Evolutionary conservation across 2,888 invertebrate genomes (phyloP).

Genomic region (Automeris io): DNA sequence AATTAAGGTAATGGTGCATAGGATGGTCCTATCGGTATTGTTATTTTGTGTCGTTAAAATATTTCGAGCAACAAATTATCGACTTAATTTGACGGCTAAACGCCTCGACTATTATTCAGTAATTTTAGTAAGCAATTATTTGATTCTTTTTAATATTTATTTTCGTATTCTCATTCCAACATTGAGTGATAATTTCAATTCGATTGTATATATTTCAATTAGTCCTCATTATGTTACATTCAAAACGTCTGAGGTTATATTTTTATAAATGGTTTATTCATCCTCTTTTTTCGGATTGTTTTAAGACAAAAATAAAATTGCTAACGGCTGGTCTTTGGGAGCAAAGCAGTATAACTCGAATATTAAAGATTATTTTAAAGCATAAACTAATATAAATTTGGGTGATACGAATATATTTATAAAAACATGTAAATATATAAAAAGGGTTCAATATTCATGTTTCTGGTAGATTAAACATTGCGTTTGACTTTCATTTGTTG

Average conservation of each 20-base stretch:
- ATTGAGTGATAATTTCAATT: conserved; percentile 50
- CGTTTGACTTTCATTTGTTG: no score
- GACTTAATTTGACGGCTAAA: neutral
- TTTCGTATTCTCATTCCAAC: conserved; percentile 66
- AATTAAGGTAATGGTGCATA: conserved; percentile 56
- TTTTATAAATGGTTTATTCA: conserved; percentile 60
- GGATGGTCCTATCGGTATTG: conserved; percentile 33
- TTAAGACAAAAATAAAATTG: conserved; percentile 26
- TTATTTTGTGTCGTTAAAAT: neutral
- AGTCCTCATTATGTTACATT: conserved; percentile 57
- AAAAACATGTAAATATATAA: no score
- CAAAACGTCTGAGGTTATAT: conserved; percentile 58
- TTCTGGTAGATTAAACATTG: no score
- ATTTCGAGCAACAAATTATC: neutral
- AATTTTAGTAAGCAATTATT: conserved; percentile 14
- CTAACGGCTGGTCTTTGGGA: conserved; percentile 48
- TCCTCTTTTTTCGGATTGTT: conserved; percentile 45
- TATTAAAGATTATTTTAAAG: conserved; percentile 3
- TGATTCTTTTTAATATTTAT: conserved; percentile 41
- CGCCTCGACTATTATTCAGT: neutral
- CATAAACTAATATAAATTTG: neutral
- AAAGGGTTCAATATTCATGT: no score
- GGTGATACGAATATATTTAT: no score
- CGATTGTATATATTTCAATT: conserved; percentile 37
- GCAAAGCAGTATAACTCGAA: neutral